Conservation (phyloP, 2,113 vertebrate species). For the Actenoides hombroni region DNA sequence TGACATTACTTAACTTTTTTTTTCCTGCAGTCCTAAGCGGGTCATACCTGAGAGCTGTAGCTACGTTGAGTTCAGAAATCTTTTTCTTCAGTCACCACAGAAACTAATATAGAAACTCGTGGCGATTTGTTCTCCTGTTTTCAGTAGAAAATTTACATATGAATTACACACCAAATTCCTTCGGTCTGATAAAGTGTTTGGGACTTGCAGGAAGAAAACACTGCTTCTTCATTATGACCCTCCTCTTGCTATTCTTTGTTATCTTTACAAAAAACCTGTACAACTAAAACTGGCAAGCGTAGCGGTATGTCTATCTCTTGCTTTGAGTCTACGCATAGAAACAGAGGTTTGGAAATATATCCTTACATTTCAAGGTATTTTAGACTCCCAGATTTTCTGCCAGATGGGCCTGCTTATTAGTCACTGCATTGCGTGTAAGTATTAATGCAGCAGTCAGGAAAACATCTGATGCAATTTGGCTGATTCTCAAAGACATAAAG, state of each 20-base stretch:
- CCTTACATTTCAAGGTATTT: not conserved
- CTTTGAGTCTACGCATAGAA: rapidly evolving
- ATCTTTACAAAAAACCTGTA: not conserved
- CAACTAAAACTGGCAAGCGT: not conserved
- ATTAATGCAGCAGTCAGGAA: not conserved
- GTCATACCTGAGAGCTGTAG: not conserved
- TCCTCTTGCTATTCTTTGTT: not conserved
- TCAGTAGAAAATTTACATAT: conserved; percentile 56
- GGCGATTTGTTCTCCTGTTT: not conserved
- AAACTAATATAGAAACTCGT: conserved; percentile 20
- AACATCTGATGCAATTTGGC: not conserved
- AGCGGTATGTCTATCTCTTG: not conserved
- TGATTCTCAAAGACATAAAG: not conserved
- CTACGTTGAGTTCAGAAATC: not conserved
- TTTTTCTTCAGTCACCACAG: conserved; percentile 1
- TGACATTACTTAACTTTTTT: not conserved
- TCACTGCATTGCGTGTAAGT: not conserved
- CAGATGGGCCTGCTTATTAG: not conserved
- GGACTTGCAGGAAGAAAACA: not conserved
- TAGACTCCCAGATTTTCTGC: not conserved
- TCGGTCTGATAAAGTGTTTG: conserved; percentile 25
- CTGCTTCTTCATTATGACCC: not conserved
- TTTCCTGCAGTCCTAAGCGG: not conserved
- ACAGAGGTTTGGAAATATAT: not conserved
- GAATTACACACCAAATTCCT: conserved; percentile 48